Evolutionary conservation across 2,888 invertebrate species (phyloP).

Genomic region (Brenthis ino): DNA sequence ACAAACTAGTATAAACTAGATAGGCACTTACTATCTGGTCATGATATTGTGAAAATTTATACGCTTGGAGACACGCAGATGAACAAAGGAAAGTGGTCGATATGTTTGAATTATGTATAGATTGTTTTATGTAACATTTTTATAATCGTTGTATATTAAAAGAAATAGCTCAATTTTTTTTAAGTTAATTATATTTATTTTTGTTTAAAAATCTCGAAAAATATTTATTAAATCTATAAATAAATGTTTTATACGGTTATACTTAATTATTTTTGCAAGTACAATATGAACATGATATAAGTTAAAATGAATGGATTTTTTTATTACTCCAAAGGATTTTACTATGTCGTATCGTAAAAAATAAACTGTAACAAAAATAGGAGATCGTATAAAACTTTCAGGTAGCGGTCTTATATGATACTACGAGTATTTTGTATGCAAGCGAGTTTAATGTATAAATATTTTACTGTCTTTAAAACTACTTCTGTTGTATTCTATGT

Average conservation of each 20-base stretch:
- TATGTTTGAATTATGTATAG: no score
- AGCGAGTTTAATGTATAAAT: background rate
- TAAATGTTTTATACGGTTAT: no score
- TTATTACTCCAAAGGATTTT: background rate
- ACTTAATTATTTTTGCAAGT: no score
- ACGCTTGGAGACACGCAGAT: background rate
- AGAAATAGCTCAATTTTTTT: no score
- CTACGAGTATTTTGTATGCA: background rate
- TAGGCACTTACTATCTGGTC: conserved; percentile 35
- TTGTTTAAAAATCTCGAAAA: no score
- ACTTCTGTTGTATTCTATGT: background rate
- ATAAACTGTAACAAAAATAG: background rate
- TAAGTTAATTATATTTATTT: no score
- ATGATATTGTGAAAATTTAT: conserved; percentile 17
- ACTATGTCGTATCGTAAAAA: background rate
- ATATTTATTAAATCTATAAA: no score
- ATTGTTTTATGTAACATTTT: no score
- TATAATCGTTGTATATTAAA: no score
- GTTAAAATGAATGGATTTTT: background rate
- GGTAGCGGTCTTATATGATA: background rate
- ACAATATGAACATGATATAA: no score
- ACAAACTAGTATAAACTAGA: conserved; percentile 20
- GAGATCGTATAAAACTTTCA: background rate
- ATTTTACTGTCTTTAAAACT: background rate
- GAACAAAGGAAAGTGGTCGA: background rate